Percentiles rank a stretch among this genome's conserved stretches.
phyloP scores from a whole-genome alignment of 2,888 invertebrate species.

The Odontocolon sp. region DNA sequence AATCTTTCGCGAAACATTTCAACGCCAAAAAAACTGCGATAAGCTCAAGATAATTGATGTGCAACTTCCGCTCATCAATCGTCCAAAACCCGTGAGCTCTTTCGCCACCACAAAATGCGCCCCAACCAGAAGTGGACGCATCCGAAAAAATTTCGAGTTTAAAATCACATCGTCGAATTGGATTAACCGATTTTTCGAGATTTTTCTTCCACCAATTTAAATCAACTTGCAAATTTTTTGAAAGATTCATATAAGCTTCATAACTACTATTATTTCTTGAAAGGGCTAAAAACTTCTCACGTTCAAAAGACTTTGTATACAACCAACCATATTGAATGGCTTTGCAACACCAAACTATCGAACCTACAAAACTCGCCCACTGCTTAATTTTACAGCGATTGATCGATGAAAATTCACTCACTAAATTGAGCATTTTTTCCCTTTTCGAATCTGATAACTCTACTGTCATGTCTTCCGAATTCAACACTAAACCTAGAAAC shows the following conservation, averaged over 20 bases:
- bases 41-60: constrained; percentile 11
- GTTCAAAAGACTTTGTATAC: not conserved
- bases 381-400: not conserved
- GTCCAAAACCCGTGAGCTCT: constrained; percentile 7
- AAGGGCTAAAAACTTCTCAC: constrained; percentile 18
- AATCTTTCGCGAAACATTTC: constrained; percentile 22
- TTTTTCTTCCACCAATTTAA: constrained; percentile 1
- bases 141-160: constrained; percentile 8
- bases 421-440: not conserved
- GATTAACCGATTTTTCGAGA: not conserved
- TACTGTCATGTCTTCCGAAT: too few species aligned
- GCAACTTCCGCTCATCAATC: not conserved
- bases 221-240: not conserved
- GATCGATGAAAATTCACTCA: not conserved
- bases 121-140: not conserved
- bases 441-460: not conserved
- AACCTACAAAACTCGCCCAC: constrained; percentile 7
- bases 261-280: not conserved
- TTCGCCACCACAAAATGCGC: not conserved
- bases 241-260: not conserved
- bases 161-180: not conserved
- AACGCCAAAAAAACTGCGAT: not conserved
- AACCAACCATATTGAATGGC: constrained; percentile 23
- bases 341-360: not conserved
- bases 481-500: too few species aligned